These are phyloP conservation scores for Anthopleura xanthogrammica DNA, from an alignment of 92 coral and sea anemone species.

Conservation along the genomic window DNA sequence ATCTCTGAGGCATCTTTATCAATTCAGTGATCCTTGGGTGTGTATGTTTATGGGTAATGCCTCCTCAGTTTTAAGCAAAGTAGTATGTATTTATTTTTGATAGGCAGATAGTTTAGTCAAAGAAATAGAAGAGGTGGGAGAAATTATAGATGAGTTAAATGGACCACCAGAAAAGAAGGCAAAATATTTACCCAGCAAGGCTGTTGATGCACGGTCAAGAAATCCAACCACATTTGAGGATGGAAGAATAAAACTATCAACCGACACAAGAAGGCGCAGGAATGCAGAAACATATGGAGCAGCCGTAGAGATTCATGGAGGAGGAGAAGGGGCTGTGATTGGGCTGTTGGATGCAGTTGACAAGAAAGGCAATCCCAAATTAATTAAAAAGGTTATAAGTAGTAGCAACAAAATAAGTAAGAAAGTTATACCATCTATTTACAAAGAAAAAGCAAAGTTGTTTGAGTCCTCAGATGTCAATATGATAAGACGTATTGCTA, in stretches of 20 bases:
- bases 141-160: slow-evolving; percentile 2
- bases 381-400: background rate
- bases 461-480: slow-evolving; percentile 43
- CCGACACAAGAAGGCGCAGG: background rate
- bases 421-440: background rate
- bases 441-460: slow-evolving; percentile 5
- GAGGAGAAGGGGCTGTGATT: background rate
- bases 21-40: too few species aligned
- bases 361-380: background rate
- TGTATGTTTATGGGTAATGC: too few species aligned
- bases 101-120: background rate
- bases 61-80: too few species aligned
- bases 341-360: background rate
- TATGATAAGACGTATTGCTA: slow-evolving; percentile 52
- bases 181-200: slow-evolving; percentile 1
- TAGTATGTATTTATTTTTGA: too few species aligned
- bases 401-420: background rate
- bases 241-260: slow-evolving; percentile 1
- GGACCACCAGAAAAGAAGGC: slow-evolving; percentile 3
- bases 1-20: too few species aligned
- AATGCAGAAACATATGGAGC: slow-evolving; percentile 4
- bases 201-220: background rate
- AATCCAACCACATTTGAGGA: slow-evolving; percentile 4
- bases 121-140: slow-evolving; percentile 3
- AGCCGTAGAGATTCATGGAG: background rate